Evolutionary conservation across 2,888 invertebrate genomes (phyloP).

Genomic region (Leptopilina drosophilae): DNA sequence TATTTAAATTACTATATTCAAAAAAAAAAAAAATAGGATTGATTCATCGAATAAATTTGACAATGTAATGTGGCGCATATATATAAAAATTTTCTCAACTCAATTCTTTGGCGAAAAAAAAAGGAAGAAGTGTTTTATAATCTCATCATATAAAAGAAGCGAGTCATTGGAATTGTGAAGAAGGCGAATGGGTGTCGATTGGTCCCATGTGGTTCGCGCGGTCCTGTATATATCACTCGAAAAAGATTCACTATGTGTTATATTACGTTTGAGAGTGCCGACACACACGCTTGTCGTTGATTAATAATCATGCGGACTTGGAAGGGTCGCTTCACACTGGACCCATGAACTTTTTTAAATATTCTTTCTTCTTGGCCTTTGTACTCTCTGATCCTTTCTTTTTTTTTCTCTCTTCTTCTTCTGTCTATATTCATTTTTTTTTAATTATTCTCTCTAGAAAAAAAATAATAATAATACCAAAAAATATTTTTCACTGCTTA

Average conservation of each 20-base stretch:
- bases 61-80: too few species aligned
- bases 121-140: too few species aligned
- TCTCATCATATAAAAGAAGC: slow-evolving; percentile 10
- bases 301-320: slow-evolving; percentile 60
- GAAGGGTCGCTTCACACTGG: slow-evolving; percentile 54
- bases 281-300: slow-evolving; percentile 58
- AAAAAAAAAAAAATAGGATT: too few species aligned
- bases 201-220: slow-evolving; percentile 23
- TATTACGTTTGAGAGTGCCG: slow-evolving; percentile 52
- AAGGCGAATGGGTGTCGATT: slow-evolving; percentile 34
- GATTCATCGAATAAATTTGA: too few species aligned
- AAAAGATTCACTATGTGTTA: background rate
- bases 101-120: too few species aligned
- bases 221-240: slow-evolving; percentile 7
- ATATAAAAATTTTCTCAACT: too few species aligned
- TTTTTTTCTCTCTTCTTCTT: background rate
- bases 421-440: background rate
- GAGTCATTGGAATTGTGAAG: slow-evolving; percentile 14
- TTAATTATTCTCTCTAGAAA: background rate
- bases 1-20: too few species aligned
- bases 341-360: slow-evolving; percentile 33
- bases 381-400: slow-evolving; percentile 27
- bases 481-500: too few species aligned
- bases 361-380: slow-evolving; percentile 23
- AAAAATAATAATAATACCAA: background rate